Evolutionary conservation across 2,113 vertebrate genomes (phyloP), one percentile per base, ranked within the genome.

Genomic region (Myxocyprinus asiaticus): DNA sequence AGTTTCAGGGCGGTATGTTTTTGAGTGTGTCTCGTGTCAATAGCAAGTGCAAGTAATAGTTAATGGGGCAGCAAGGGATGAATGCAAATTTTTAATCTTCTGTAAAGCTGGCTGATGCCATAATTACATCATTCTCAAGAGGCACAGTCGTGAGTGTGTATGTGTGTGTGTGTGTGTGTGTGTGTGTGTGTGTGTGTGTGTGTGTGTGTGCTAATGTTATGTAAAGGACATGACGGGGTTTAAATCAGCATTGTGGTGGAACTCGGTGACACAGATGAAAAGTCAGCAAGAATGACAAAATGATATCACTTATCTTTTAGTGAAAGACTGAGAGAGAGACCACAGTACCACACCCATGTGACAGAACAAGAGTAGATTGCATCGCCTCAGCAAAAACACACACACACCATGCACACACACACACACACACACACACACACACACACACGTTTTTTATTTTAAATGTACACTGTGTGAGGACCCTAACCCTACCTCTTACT

Each of bases 141-240:
- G 48, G 44, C 48, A 55, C 48, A 56, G 56, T 11, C 22, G 10
- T 70, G n/a, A 53, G 67, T 51, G 53, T 58, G 68, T 55, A 48
- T 33, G 9, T 50, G 12, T 4, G 22, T 65, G 14, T 2, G 14
- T 33, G 71, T 11, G 4, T 33, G 22, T 33, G 22, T 33, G 22
- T 33, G 22, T 33, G 22, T 3, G 22, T 33, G 22, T 33, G 22
- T 33, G 22, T 33, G 22, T 33, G 86, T 42, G 68, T 50, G 65
- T 72, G 22, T 33, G 22, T 33, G 22, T 33, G 22, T 33, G 22
- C 22, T 33, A 33, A 33, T 33, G 22, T 6, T 81, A 78, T 78
- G 65, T 74, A 81, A 78, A 80, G 76, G 67, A 72, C 68, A 77
- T 56, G 64, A 74, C 72, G 58, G 67, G 53, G 12, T 83, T 70